Evolutionary conservation across 2,888 invertebrate species (phyloP), one percentile per base, ranked within the genome.

Genomic region (Microplitis manilae): DNA sequence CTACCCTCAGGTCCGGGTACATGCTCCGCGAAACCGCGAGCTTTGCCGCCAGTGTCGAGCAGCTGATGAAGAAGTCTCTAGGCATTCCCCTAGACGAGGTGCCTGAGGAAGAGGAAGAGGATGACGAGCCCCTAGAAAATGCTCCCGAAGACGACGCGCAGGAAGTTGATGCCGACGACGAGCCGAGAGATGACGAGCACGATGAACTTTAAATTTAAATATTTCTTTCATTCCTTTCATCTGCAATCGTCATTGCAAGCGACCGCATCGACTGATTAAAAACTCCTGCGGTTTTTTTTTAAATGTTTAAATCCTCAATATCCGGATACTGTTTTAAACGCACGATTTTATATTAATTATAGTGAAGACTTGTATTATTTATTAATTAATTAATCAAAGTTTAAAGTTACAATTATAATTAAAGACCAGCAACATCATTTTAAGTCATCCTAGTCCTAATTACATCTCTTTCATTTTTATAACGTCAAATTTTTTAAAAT

Each of bases 1-100:
- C 98, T 8, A 98, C 97, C 1, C 91, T 98, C 73, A 91, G 97
- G 64, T 98, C 98, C 5, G 99, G 99, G n/a, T 99, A 94, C 91
- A 94, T 96, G 94, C 92, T 99, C 77, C 92, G 92, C 81, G 97
- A 97, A 88, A 95, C 96, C 0, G 92, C 95, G 4, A 94, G 94
- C 81, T 98, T 99, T 91, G 98, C 98, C 0, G 94, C 95, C 71
- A 93, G 95, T 81, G 96, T 99, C 76, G 99, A 99, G 90, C 91
- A 91, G 79, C 95, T 99, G 94, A 94, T 99, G 94, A 92, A 95
- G 85, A 93, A 93, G 86, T 92, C 94, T 15, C 91, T 97, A 17
- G 96, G 96, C 20, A 92, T 97, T 82, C 92, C 96, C 62, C 86
- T 94, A 72, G 95, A 95, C 86, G 97, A 96, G 86, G 90, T 87